Base-by-base conservation (phyloP, 1,140 invertebrate species). In the Acromyrmex echinatior region DNA sequence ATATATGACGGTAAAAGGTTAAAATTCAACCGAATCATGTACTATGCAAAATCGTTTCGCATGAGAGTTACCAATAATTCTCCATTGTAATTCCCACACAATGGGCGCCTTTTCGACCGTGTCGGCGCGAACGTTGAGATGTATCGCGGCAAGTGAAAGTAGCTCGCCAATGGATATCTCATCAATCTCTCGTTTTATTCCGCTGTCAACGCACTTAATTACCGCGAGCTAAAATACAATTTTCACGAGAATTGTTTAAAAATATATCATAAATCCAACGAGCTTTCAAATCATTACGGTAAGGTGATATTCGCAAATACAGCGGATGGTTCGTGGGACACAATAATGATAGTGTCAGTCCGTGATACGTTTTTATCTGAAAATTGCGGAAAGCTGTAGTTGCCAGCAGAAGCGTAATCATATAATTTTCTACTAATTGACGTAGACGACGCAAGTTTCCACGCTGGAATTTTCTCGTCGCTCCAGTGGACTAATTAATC, bases 71-170 rank as follows among this genome's bases (percentile, higher is more conserved):
- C 35, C 81, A 49, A 88, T 68, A 60, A 45, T 56, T 82, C 16
- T 12, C 65, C 58, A 87, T 82, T 89, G 88, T 89, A 73, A 86
- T 89, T 82, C 60, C 56, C 84, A 35, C 71, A 88, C 88, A 89
- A 90, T 87, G 56, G 58, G 77, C 35, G 65, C 10, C 56, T 82
- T 66, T 68, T 90, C 87, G 71, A 90, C 56, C 88, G 71, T 90
- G 77, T 77, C 88, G 87, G 31, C 10, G 82, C 66, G 80, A 86
- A 68, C 68, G 76, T 76, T 56, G 53, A 84, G 18, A 53, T 65
- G 66, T 86, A 88, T 88, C 53, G 62, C 81, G 14, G 82, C 74
- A 18, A 90, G 88, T 88, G 88, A 89, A 89, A 90, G 88, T 90
- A 31, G 28, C 63, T 53, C 79, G 31, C 56, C 51, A 45, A 62